Percentiles rank a stretch among this genome's conserved stretches.
Evolutionary conservation across 2,113 vertebrate genomes (phyloP).

Genomic region (Ailurus styani): DNA sequence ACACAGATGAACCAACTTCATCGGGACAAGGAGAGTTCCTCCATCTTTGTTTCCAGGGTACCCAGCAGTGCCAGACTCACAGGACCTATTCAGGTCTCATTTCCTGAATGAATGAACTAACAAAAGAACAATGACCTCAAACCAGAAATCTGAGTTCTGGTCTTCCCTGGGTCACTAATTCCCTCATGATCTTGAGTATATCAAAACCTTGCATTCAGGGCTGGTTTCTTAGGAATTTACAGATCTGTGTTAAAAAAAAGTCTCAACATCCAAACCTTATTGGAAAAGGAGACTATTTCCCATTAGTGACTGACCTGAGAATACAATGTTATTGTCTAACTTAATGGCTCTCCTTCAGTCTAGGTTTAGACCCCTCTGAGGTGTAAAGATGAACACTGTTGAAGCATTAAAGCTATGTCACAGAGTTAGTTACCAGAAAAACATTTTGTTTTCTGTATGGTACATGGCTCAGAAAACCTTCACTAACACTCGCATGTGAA

Average conservation of each 20-base stretch:
- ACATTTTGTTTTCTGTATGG: not conserved
- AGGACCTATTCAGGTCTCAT: not conserved
- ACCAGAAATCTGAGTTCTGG: not conserved
- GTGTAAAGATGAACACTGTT: constrained; percentile 15
- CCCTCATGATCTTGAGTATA: not conserved
- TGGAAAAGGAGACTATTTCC: not conserved
- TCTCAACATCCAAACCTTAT: not conserved
- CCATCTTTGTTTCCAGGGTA: not conserved
- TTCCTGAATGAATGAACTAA: not conserved
- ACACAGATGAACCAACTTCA: not conserved
- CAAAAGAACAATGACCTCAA: not conserved
- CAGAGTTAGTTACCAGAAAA: constrained; percentile 11
- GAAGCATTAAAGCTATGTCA: not conserved
- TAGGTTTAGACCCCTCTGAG: not conserved
- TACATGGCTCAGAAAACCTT: constrained; percentile 38
- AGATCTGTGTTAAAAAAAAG: not conserved
- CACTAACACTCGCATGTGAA: constrained; percentile 46
- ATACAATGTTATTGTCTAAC: not conserved
- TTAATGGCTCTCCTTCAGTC: not conserved
- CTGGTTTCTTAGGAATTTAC: not conserved
- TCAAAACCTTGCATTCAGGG: not conserved
- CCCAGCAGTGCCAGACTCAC: not conserved
- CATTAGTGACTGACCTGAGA: not conserved
- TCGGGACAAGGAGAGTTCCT: not conserved
- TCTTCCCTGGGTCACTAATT: not conserved